Evolutionary conservation across 2,888 invertebrate genomes (phyloP).

Genomic region (Chrysolina americana): DNA sequence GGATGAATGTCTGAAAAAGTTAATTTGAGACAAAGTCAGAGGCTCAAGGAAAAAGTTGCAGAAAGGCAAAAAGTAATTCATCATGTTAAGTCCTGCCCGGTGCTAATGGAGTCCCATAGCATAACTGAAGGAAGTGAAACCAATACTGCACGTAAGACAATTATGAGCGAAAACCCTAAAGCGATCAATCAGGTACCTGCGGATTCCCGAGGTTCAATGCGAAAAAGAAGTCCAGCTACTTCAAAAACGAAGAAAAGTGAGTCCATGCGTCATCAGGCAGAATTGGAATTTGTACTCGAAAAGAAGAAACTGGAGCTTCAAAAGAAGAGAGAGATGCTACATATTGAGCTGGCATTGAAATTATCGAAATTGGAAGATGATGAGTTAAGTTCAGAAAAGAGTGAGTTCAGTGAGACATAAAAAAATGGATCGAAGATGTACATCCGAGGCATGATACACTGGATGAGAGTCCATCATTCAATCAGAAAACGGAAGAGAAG

Average conservation of each 20-base stretch:
- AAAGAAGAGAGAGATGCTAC: not conserved
- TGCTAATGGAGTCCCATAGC: too few relatives aligned
- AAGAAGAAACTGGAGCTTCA: not conserved
- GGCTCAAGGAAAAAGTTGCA: too few relatives aligned
- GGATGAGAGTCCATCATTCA: not conserved
- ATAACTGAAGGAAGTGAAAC: too few relatives aligned
- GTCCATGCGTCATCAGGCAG: not conserved
- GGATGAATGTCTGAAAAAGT: too few relatives aligned
- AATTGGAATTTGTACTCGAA: not conserved
- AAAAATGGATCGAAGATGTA: not conserved
- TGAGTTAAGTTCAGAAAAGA: not conserved
- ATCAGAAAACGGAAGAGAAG: not conserved
- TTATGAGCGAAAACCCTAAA: not conserved
- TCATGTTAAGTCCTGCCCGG: too few relatives aligned
- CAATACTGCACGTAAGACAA: not conserved
- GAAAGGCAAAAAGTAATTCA: too few relatives aligned
- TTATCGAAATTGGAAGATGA: not conserved
- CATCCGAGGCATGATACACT: not conserved
- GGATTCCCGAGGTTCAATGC: not conserved
- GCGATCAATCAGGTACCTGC: not conserved
- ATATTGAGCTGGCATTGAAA: not conserved
- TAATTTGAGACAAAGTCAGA: too few relatives aligned
- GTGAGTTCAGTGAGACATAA: conserved; percentile 7
- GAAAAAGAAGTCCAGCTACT: not conserved
- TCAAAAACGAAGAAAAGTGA: not conserved